These are phyloP conservation scores for Myotis vivesi DNA, from an alignment of 2,797 vertebrate species.

Conservation along the genomic window DNA sequence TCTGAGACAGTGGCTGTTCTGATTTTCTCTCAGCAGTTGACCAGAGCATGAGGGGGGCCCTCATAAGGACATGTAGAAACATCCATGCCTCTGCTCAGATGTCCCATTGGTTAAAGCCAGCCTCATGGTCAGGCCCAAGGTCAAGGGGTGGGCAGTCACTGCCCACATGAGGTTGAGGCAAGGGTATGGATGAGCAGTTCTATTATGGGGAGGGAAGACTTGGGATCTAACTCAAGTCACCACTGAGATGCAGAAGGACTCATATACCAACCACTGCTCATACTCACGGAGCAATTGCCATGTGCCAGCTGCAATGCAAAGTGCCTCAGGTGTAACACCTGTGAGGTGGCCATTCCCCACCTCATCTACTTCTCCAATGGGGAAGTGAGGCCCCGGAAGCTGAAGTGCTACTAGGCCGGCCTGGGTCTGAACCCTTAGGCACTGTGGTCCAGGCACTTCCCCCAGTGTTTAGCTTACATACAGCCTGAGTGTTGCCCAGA, in stretches of 20 bases:
- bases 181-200: neutral
- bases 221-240: neutral
- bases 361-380: neutral
- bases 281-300: accelerated
- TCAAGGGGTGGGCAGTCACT: neutral
- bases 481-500: accelerated
- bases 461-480: neutral
- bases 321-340: neutral
- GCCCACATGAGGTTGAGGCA: neutral
- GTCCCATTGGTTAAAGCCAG: neutral
- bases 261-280: neutral
- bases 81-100: neutral
- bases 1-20: neutral
- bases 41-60: neutral
- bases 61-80: neutral
- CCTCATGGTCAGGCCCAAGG: neutral
- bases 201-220: accelerated
- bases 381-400: neutral
- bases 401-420: neutral
- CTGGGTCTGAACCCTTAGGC: neutral
- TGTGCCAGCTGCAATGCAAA: accelerated
- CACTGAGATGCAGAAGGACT: no score
- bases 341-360: accelerated
- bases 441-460: neutral
- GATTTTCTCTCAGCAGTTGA: neutral